These are phyloP conservation scores for Hippopotamus amphibius DNA, from an alignment of 2,113 vertebrate species.

Conservation along the genomic window DNA sequence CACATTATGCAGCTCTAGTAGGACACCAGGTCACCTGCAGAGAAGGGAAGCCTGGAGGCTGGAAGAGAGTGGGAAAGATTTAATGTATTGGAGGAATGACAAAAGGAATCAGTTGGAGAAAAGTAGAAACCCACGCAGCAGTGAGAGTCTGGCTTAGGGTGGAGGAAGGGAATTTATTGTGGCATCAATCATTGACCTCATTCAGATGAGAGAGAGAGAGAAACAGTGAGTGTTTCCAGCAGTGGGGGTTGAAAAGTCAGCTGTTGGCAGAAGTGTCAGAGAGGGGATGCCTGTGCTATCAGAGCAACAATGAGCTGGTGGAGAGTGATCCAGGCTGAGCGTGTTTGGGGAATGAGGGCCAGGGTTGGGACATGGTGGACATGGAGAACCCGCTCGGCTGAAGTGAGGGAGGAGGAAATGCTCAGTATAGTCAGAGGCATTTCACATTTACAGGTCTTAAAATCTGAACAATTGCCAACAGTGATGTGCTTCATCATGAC, in stretches of 20 bases:
- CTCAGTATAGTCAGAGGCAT: not conserved
- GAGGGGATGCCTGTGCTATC: no score
- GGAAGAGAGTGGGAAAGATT: not conserved
- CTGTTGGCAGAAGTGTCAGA: not conserved
- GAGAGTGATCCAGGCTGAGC: not conserved
- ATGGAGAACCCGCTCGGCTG: not conserved
- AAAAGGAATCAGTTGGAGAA: not conserved
- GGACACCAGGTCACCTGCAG: not conserved
- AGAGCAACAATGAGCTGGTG: not conserved
- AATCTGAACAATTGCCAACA: not conserved
- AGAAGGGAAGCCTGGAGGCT: not conserved
- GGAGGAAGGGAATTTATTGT: not conserved
- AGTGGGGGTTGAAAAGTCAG: not conserved
- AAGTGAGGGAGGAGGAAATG: not conserved
- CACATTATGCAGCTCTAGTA: not conserved
- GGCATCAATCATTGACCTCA: not conserved
- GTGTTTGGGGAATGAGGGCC: no score
- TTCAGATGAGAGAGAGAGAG: not conserved
- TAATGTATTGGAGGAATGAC: not conserved
- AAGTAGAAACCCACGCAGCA: not conserved
- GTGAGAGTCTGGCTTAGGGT: not conserved
- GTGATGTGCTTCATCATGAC: not conserved
- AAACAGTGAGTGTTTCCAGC: not conserved
- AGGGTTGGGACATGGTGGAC: not conserved
- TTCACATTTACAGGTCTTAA: not conserved